phyloP scores from a whole-genome alignment of 2,797 vertebrate species.

The Meriones psammophilus region DNA sequence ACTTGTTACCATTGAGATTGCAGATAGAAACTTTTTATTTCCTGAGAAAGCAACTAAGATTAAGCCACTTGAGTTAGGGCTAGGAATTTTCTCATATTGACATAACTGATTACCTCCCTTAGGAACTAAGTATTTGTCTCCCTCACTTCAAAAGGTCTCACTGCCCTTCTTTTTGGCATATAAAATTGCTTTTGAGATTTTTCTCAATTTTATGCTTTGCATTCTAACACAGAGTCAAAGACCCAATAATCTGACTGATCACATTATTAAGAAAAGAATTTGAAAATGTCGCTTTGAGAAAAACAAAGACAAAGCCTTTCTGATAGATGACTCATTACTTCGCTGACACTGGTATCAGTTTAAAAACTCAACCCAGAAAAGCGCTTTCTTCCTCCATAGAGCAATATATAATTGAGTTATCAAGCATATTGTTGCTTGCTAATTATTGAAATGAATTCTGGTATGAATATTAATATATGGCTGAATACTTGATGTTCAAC shows the following conservation, averaged over 20 bases:
- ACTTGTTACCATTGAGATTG: slow-evolving; percentile 31
- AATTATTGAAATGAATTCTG: slow-evolving; percentile 5
- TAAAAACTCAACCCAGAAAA: neutral
- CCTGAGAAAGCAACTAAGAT: neutral
- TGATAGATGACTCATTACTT: neutral
- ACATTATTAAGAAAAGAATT: slow-evolving; percentile 5
- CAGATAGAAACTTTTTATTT: neutral
- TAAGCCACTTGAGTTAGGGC: neutral
- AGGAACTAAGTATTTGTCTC: neutral
- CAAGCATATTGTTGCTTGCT: neutral
- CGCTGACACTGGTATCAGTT: neutral
- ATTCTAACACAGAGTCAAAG: neutral
- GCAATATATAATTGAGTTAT: neutral
- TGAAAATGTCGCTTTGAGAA: neutral
- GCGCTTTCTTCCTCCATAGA: neutral
- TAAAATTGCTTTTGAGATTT: neutral
- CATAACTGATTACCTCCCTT: neutral
- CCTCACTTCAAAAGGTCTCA: neutral
- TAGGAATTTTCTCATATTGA: neutral
- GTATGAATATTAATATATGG: neutral
- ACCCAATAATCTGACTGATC: neutral
- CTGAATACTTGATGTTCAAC: neutral
- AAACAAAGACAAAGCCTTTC: neutral
- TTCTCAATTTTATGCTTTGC: neutral
- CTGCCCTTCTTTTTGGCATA: neutral